Evolutionary conservation across 2,888 invertebrate species (phyloP), one percentile per base, ranked within the genome.

Genomic region (Lycaena phlaeas): DNA sequence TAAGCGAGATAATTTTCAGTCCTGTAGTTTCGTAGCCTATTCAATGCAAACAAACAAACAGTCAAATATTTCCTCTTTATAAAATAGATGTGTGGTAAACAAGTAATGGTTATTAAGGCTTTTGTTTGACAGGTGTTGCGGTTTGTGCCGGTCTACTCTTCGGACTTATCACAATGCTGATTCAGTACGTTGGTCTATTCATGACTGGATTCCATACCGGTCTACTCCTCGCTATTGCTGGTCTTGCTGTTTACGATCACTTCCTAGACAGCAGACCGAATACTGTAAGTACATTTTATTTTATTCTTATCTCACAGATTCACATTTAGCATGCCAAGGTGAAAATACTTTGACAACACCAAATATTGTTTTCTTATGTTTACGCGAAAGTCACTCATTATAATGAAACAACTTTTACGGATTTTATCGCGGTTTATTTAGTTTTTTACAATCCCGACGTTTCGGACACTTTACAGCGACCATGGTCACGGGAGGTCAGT

Each of bases 121-220:
- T 46, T 41, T 34, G 3, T 12, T 41, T 61, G 66, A 51, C 75
- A 85, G 92, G 90, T 44, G 90, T 92, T 36, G 89, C 92, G 1
- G 64, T 92, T 12, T 88, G 89, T 42, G 92, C 92, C 15, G 93
- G 93, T 7, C 72, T 93, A 14, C 77, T 93, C 28, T 91, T 92
- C 57, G 93, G 93, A 9, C 86, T 93, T 44, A 91, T 93, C 60
- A 93, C 92, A 7, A 92, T 92, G 90, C 84, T 93, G 57, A 92
- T 93, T 43, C 92, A 92, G 62, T 92, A 93, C 63, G 91, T 93
- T 27, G 93, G 93, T 3, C 87, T 94, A 42, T 93, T 93, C 72
- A 90, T 93, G 87, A 90, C 91, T 14, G 93, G 93, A 25, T 88
- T 93, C 56, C 92, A 92, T 64, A 89, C 92, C 1, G 93, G 93